Conservation (phyloP, 2,888 invertebrate genomes). For the Melanostoma mellinum region DNA sequence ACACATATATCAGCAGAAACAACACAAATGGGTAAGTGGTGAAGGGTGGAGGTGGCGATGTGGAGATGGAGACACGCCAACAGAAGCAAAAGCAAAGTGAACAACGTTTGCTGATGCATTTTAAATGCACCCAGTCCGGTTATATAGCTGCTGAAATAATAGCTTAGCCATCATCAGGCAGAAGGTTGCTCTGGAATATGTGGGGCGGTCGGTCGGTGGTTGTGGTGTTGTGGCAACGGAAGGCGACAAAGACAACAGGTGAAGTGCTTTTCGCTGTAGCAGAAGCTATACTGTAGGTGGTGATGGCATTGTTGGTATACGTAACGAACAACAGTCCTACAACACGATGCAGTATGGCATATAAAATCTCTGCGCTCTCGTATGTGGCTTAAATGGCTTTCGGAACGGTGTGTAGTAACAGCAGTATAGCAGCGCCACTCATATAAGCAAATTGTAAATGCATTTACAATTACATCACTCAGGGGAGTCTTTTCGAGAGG, state of each 20-base stretch:
- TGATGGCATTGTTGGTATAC: constrained; percentile 23
- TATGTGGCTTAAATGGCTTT: constrained; percentile 48
- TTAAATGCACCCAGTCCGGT: constrained; percentile 73
- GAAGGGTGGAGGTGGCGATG: too few relatives aligned
- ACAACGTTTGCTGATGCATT: constrained; percentile 73
- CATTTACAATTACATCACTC: constrained; percentile 69
- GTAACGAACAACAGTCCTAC: background rate
- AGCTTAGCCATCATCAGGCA: constrained; percentile 69
- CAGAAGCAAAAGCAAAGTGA: constrained; percentile 59
- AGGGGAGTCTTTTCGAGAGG: constrained; percentile 3
- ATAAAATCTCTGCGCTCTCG: constrained; percentile 69
- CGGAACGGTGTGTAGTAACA: constrained; percentile 5
- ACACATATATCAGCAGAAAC: constrained; percentile 61
- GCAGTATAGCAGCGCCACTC: background rate
- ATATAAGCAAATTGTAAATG: constrained; percentile 62
- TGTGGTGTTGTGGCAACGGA: constrained; percentile 66
- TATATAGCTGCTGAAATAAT: constrained; percentile 73
- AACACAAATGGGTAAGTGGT: constrained; percentile 23
- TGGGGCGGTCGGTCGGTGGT: constrained; percentile 39
- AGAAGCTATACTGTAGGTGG: constrained; percentile 51
- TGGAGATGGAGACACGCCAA: constrained; percentile 12
- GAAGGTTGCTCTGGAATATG: constrained; percentile 16
- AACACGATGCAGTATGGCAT: constrained; percentile 32
- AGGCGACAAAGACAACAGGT: constrained; percentile 73
- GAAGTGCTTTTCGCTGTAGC: constrained; percentile 72